Evolutionary conservation across 2,797 vertebrate genomes (phyloP).

Genomic region (Salmo trutta): DNA sequence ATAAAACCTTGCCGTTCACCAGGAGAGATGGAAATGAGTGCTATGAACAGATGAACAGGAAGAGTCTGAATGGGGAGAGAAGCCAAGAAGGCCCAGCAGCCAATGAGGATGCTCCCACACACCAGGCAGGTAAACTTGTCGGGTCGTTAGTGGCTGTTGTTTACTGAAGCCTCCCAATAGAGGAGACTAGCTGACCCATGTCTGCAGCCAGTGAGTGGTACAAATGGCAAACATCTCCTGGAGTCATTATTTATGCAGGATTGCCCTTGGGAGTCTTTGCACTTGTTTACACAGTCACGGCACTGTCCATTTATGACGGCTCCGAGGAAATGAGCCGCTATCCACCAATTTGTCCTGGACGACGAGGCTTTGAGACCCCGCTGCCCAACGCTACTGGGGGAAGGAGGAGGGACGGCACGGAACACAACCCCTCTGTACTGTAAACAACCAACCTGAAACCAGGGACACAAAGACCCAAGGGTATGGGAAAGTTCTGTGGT

Average conservation of each 20-base stretch:
- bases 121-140: slow-evolving; percentile 59
- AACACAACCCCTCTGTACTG: slow-evolving; percentile 26
- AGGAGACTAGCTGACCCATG: slow-evolving; percentile 70
- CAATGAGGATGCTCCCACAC: slow-evolving; percentile 30
- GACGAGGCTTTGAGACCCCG: slow-evolving; percentile 59
- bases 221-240: slow-evolving; percentile 70
- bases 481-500: slow-evolving; percentile 39
- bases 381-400: slow-evolving; percentile 52
- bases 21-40: neutral
- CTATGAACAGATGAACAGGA: neutral
- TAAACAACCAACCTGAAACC: slow-evolving; percentile 65
- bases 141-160: slow-evolving; percentile 48
- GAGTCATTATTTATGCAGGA: slow-evolving; percentile 74
- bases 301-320: slow-evolving; percentile 69
- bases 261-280: slow-evolving; percentile 75
- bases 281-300: slow-evolving; percentile 73
- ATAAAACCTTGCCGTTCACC: neutral
- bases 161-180: slow-evolving; percentile 67
- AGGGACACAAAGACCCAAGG: slow-evolving; percentile 59
- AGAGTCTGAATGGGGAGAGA: neutral
- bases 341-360: slow-evolving; percentile 76
- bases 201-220: slow-evolving; percentile 60
- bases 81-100: slow-evolving; percentile 20
- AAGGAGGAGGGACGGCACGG: neutral
- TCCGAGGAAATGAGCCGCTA: slow-evolving; percentile 75